Evolutionary conservation across 2,113 vertebrate genomes (phyloP).

Genomic region (Leiothrix lutea): DNA sequence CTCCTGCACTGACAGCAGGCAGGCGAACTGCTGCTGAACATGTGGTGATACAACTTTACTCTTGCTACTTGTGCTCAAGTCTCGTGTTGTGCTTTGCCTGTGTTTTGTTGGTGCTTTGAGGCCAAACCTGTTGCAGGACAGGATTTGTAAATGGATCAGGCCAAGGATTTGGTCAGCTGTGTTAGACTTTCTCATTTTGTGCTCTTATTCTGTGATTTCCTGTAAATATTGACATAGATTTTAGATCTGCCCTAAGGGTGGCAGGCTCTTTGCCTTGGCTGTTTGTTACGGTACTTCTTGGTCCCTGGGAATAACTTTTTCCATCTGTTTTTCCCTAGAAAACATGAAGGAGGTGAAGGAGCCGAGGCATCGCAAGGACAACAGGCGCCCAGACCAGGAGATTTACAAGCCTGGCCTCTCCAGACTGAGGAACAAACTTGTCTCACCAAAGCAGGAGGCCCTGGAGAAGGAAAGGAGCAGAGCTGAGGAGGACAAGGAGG

Average conservation of each 20-base stretch:
- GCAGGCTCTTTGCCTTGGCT: neutral
- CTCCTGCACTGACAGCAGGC: fast-evolving
- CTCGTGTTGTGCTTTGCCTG: fast-evolving
- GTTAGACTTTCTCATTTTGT: neutral
- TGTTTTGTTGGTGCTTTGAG: neutral
- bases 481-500: slow-evolving; percentile 44
- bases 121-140: neutral
- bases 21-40: neutral
- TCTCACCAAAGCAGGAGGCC: slow-evolving; percentile 52
- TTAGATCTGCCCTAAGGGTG: neutral
- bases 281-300: neutral
- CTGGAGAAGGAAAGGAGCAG: slow-evolving; percentile 4
- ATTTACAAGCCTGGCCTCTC: slow-evolving; percentile 84
- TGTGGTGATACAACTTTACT: fast-evolving
- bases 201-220: neutral
- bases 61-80: fast-evolving
- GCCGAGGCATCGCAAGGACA: slow-evolving; percentile 81
- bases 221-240: neutral
- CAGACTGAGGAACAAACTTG: slow-evolving; percentile 72
- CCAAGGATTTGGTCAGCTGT: neutral
- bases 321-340: slow-evolving; percentile 43
- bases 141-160: neutral
- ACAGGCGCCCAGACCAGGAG: slow-evolving; percentile 87
- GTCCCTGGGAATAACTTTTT: neutral
- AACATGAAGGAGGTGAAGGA: slow-evolving; percentile 75